Conservation (phyloP, 2,797 vertebrate species). For the Gadopsis bispinosus region DNA sequence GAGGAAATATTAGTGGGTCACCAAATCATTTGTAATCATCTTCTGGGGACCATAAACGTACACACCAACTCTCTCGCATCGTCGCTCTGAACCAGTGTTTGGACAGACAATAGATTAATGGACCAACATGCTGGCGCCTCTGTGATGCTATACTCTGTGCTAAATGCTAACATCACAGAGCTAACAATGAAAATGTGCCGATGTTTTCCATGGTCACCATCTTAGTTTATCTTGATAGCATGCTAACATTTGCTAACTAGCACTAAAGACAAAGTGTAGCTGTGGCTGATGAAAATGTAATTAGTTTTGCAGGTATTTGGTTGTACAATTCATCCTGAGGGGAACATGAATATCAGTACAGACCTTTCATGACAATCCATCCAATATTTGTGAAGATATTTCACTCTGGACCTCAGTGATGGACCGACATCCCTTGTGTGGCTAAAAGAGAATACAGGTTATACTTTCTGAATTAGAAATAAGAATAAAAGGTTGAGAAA, state of each 20-base stretch:
- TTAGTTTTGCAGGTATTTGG: not conserved
- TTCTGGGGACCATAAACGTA: not conserved
- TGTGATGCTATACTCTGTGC: not conserved
- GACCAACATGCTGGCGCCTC: not conserved
- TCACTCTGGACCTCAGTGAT: too few relatives aligned
- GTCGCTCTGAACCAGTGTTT: not conserved
- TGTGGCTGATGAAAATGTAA: too few relatives aligned
- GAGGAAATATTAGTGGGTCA: not conserved
- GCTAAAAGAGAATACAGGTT: not conserved
- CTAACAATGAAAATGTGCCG: not conserved
- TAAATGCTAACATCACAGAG: not conserved
- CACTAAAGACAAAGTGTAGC: not conserved
- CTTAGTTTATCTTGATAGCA: not conserved
- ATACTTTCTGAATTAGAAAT: not conserved
- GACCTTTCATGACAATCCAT: not conserved
- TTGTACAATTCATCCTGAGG: too few relatives aligned
- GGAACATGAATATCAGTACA: too few relatives aligned
- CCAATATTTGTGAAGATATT: not conserved
- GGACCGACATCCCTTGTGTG: too few relatives aligned
- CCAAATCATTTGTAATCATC: not conserved
- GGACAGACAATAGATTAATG: too few relatives aligned
- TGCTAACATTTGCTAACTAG: not conserved
- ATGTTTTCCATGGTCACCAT: not conserved
- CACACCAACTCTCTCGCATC: not conserved
- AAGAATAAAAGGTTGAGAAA: not conserved